phyloP scores from a whole-genome alignment of 2,113 vertebrate genomes.

The Hypocryptadius cinnamomeus region DNA sequence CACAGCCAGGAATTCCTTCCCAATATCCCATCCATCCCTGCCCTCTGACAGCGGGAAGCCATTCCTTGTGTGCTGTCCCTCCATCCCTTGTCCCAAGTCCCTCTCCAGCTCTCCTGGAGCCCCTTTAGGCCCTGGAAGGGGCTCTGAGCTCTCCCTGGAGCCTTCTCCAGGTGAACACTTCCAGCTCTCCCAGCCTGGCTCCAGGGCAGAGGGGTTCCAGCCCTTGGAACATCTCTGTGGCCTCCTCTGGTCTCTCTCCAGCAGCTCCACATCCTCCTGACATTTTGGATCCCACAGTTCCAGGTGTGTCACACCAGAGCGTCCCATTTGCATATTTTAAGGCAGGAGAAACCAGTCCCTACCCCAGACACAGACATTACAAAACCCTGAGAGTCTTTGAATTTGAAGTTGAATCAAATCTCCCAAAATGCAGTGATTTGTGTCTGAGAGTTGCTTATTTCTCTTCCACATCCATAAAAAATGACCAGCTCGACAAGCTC shows the following conservation, averaged over 20 bases:
- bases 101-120: neutral
- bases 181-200: neutral
- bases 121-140: neutral
- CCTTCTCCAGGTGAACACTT: neutral
- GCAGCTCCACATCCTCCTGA: neutral
- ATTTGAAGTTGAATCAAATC: neutral
- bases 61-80: neutral
- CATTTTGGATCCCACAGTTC: neutral
- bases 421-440: neutral
- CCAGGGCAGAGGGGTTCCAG: neutral
- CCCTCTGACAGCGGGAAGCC: neutral
- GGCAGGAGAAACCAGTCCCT: neutral
- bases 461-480: neutral
- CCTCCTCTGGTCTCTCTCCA: neutral
- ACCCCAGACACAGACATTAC: neutral
- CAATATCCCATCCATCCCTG: neutral
- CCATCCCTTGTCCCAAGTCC: neutral
- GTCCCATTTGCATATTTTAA: neutral
- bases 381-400: neutral
- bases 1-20: fast-evolving
- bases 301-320: neutral
- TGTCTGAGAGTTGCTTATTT: neutral
- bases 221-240: fast-evolving
- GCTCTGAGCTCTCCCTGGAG: neutral
- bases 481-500: neutral